Evolutionary conservation across 2,888 invertebrate species (phyloP).

Genomic region (Leptothorax acervorum): DNA sequence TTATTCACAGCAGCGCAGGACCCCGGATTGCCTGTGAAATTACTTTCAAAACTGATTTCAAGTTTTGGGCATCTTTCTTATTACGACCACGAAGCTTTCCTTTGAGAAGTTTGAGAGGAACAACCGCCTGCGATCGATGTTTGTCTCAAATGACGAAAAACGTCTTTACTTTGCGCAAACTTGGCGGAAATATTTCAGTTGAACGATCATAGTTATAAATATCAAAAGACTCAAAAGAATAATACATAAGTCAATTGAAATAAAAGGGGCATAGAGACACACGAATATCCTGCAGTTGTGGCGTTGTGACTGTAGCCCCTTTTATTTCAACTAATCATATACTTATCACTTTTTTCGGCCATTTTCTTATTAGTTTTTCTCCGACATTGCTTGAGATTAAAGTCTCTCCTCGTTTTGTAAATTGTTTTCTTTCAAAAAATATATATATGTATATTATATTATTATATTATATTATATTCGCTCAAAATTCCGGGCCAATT

Average conservation of each 20-base stretch:
- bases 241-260: too few species aligned
- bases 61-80: constrained; percentile 23
- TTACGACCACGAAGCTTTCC: neutral
- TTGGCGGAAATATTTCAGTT: constrained; percentile 2
- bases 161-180: neutral
- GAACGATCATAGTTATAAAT: neutral
- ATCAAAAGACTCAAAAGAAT: too few species aligned
- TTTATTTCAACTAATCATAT: too few species aligned
- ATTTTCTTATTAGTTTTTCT: neutral
- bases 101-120: neutral
- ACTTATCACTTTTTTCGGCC: neutral
- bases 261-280: too few species aligned
- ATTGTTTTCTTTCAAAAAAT: neutral
- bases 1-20: constrained; percentile 11
- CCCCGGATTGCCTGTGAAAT: neutral
- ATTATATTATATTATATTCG: neutral
- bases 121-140: neutral
- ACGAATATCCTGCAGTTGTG: too few species aligned
- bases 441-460: too few species aligned
- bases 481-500: neutral
- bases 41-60: constrained; percentile 32
- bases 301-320: too few species aligned
- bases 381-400: constrained; percentile 4
- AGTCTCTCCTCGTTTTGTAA: neutral
- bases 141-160: constrained; percentile 14